A percentile compares a stretch with the other conserved stretches of the same genome.
Evolutionary conservation across 2,888 invertebrate species (phyloP).

Genomic region (Ernsta delagoae): DNA sequence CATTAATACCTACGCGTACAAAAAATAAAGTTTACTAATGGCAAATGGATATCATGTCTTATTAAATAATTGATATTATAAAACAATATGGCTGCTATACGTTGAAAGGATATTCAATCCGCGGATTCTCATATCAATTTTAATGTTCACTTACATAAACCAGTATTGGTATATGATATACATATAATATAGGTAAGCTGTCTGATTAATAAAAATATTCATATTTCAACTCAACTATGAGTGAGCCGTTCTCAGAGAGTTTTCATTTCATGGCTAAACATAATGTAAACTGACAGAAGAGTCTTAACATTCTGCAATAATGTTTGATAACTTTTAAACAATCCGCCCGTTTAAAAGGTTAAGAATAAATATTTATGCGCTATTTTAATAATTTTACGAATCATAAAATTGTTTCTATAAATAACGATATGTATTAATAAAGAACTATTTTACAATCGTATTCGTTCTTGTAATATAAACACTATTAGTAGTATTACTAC

Average conservation of each 20-base stretch:
- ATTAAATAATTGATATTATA: too few species aligned
- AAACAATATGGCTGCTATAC: too few species aligned
- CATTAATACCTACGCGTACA: too few species aligned
- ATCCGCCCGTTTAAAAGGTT: neutral
- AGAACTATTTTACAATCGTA: neutral
- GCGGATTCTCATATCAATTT: too few species aligned
- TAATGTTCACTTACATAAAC: too few species aligned
- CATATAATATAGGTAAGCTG: too few species aligned
- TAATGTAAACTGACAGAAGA: conserved; percentile 1
- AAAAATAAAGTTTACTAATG: too few species aligned
- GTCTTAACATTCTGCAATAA: conserved; percentile 1
- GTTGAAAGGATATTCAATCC: too few species aligned
- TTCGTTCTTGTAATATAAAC: neutral
- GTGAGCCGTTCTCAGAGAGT: neutral
- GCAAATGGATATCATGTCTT: too few species aligned
- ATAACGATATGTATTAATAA: neutral
- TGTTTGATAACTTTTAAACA: neutral
- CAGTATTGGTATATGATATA: too few species aligned
- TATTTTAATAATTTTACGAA: conserved; percentile 10
- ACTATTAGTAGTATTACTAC: conserved; percentile 1
- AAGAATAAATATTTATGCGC: conserved; percentile 7
- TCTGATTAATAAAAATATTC: neutral
- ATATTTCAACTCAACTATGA: neutral
- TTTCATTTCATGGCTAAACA: neutral
- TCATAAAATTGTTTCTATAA: neutral